Conservation (phyloP, 2,113 vertebrate genomes). For the Bambusicola thoracicus region DNA sequence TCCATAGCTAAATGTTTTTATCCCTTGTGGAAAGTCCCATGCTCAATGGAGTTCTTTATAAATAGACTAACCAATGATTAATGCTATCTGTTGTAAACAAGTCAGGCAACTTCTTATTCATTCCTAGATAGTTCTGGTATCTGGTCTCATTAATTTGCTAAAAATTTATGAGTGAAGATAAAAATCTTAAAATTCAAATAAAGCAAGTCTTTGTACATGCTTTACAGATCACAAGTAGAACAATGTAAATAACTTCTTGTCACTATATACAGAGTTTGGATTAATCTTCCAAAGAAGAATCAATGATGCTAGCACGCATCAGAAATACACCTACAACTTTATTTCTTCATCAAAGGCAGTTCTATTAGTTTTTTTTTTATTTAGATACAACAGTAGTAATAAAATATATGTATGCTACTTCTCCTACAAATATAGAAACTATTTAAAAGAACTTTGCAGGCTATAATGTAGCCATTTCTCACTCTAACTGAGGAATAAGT, state of each 20-base stretch:
- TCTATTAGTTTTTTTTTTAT: slow-evolving; percentile 70
- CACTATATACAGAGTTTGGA: neutral
- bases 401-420: slow-evolving; percentile 79
- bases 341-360: slow-evolving; percentile 35
- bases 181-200: neutral
- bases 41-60: neutral
- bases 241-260: neutral
- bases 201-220: neutral
- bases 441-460: slow-evolving; percentile 75
- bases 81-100: neutral
- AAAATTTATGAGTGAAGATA: neutral
- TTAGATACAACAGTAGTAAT: slow-evolving; percentile 67
- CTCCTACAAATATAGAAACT: slow-evolving; percentile 79
- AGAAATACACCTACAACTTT: slow-evolving; percentile 27
- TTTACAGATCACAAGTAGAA: neutral
- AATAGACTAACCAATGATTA: neutral
- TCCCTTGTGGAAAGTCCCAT: neutral
- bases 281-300: neutral
- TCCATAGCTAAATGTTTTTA: neutral
- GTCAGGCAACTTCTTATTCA: neutral
- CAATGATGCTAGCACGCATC: neutral
- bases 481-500: slow-evolving; percentile 64
- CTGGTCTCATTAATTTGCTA: neutral
- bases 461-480: slow-evolving; percentile 63
- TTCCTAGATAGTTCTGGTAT: neutral